phyloP scores from a whole-genome alignment of 2,113 vertebrate species.

The Podilymbus podiceps region DNA sequence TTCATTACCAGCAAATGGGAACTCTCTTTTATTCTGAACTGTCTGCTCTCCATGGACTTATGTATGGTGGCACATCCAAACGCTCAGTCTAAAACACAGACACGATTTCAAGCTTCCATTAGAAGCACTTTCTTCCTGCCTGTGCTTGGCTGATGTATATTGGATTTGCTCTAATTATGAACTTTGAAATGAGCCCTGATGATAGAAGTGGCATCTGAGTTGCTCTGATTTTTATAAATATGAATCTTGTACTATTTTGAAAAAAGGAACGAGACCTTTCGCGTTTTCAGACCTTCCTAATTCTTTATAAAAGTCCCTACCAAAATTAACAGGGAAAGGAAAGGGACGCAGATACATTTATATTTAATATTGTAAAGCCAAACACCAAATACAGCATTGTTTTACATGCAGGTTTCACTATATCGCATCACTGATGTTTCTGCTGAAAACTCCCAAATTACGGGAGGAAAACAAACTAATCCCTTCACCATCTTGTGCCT shows the following conservation, averaged over 20 bases:
- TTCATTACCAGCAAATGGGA: background rate
- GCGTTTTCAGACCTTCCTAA: background rate
- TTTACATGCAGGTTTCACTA: background rate
- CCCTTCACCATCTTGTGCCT: background rate
- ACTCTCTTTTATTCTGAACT: background rate
- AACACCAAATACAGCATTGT: background rate
- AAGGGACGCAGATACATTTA: background rate
- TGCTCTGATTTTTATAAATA: conserved; percentile 16
- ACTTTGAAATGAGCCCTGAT: background rate
- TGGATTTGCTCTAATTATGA: background rate
- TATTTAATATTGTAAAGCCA: background rate
- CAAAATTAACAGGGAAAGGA: background rate
- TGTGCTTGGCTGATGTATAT: background rate
- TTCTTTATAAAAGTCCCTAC: background rate
- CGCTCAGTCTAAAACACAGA: background rate
- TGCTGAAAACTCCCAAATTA: background rate
- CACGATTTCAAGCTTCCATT: background rate
- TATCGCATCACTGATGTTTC: background rate
- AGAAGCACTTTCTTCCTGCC: background rate
- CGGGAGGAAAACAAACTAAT: background rate
- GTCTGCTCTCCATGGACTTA: background rate
- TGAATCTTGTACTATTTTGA: background rate
- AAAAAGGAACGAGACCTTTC: background rate
- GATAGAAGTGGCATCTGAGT: background rate
- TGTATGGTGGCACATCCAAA: background rate